A percentile compares a stretch with the other conserved stretches of the same genome.
These are phyloP conservation scores for Drosophila albomicans DNA, from an alignment of 1,140 invertebrate genomes.

Conservation along the genomic window DNA sequence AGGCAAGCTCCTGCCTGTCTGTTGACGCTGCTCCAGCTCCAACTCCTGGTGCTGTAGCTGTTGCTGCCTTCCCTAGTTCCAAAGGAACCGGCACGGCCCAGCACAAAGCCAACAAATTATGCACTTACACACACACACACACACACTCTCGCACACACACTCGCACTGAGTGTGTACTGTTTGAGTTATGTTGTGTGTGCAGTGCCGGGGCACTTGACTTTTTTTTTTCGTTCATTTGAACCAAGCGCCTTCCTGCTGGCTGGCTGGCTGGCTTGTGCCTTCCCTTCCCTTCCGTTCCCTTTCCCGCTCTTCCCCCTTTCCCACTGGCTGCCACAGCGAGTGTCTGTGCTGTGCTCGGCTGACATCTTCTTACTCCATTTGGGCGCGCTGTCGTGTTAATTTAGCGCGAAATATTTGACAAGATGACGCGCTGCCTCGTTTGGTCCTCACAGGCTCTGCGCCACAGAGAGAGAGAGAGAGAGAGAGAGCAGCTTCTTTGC, in stretches of 20 bases:
- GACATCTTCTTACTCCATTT: conserved; percentile 80
- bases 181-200: conserved; percentile 73
- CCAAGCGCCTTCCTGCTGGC: conserved; percentile 10
- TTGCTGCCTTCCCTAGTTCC: background rate
- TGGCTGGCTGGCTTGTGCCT: background rate
- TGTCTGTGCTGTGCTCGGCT: conserved; percentile 35
- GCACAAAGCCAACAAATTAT: conserved; percentile 82
- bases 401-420: conserved; percentile 82
- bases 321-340: conserved; percentile 17
- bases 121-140: conserved; percentile 51
- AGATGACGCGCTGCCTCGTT: conserved; percentile 72
- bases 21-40: conserved; percentile 1
- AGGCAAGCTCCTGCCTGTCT: conserved; percentile 24
- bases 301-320: background rate
- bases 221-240: conserved; percentile 57
- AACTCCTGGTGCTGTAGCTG: conserved; percentile 18
- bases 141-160: background rate
- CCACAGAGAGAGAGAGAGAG: no score
- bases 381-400: conserved; percentile 80
- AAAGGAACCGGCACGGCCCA: conserved; percentile 23
- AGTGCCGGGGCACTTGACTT: conserved; percentile 63
- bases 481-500: background rate
- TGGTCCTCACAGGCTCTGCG: conserved; percentile 12
- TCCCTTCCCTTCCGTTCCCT: conserved; percentile 2
- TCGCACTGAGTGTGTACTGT: conserved; percentile 45